phyloP scores from a whole-genome alignment of 1,140 invertebrate species.

The Lysiphlebus fabarum region DNA sequence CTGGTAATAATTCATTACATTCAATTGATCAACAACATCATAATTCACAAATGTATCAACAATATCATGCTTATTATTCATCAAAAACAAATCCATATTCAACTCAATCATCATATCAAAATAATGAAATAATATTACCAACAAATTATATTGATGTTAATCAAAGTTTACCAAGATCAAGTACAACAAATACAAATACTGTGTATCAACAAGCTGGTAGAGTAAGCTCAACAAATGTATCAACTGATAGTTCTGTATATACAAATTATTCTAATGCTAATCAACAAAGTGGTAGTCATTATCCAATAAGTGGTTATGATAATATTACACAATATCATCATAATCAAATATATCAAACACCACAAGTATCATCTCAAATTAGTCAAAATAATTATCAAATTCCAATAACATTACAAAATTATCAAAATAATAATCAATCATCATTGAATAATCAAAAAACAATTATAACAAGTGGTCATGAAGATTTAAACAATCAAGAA shows the following conservation, averaged over 20 bases:
- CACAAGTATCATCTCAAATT: no score
- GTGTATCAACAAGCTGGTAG: slow-evolving; percentile 30
- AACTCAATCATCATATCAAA: slow-evolving; percentile 14
- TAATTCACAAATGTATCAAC: slow-evolving; percentile 26
- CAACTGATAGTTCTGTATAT: slow-evolving; percentile 25
- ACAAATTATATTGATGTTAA: slow-evolving; percentile 16
- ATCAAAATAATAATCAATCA: no score
- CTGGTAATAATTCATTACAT: slow-evolving; percentile 11
- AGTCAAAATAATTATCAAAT: no score
- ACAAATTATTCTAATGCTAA: slow-evolving; percentile 15
- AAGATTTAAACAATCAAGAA: no score
- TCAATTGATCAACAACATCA: slow-evolving; percentile 24
- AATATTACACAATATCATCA: no score
- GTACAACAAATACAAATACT: slow-evolving; percentile 28
- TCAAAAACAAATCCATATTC: slow-evolving; percentile 22
- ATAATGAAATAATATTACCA: slow-evolving; percentile 11
- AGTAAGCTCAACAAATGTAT: slow-evolving; percentile 21
- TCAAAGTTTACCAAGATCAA: slow-evolving; percentile 26
- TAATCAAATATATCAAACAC: no score
- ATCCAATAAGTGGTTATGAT: no score
- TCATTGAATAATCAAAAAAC: no score
- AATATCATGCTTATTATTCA: slow-evolving; percentile 25
- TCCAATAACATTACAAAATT: no score
- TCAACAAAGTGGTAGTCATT: no score
- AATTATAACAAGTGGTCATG: no score